Evolutionary conservation across 2,888 invertebrate genomes (phyloP), one percentile per base, ranked within the genome.

Genomic region (Odontomyia ornata): DNA sequence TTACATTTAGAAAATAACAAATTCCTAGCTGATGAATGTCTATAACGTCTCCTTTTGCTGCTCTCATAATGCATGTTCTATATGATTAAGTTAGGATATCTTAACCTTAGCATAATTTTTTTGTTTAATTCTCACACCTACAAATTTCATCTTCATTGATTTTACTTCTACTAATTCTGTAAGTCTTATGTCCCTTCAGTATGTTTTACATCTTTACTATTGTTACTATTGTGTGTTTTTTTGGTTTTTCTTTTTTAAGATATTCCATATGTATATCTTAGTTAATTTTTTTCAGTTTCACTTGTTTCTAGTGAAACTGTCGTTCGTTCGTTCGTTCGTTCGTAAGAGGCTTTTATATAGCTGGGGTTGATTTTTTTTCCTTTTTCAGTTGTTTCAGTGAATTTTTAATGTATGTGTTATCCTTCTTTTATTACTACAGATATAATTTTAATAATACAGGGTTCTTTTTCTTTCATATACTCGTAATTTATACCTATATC

Each of bases 101-200:
- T 21, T 36, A 7, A 21, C 15, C 30, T 30, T 27, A 64, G 11
- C 3, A 30, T 64, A 11, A 60, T 9, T 11, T 25, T 4, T 69
- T 9, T 25, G 56, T 73, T 9, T 73, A 36, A 21, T 60, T 30
- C 52, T 36, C 4, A 28, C 52, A 52, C 52, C 52, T 52, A 18
- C 52, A 52, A 9, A 15, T 56, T 57, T 60, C n/a, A 21, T 28
- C 56, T 27, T 25, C 43, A 60, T 28, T 11, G 71, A 47, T 52
- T 72, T 64, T 56, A 52, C 15, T n/a, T 72, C 71, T 56, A 72
- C 71, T 72, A 72, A 72, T 27, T 72, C 56, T 52, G 52, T 72
- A 72, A 72, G 71, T 72, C 71, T 72, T 72, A 52, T 72, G 28
- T 72, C 71, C 71, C 71, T 72, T 72, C 71, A 72, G 71, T 56